Base-by-base conservation (phyloP, 2,888 invertebrate species). In the Ornithoptera priamus region DNA sequence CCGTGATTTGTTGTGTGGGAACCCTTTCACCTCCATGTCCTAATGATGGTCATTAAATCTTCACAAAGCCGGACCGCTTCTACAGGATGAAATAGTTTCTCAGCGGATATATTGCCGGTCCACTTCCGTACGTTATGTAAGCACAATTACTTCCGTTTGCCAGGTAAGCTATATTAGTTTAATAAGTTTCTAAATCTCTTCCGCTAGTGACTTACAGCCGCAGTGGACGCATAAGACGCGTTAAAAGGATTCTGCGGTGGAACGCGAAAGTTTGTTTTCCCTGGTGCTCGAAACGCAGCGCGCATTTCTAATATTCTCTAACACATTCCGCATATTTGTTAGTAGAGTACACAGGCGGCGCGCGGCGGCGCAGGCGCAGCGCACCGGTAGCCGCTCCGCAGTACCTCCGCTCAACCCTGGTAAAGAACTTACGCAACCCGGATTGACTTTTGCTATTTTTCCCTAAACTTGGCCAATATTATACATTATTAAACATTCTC, bases 191-290 rank as follows among this genome's bases (percentile, higher is more conserved):
- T 42, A 39, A 30, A 4, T 46, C 71, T 71, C 73, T 67, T 24
- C 15, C 72, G 72, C 75, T 69, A 72, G 12, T 76, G 59, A 53
- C 72, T 77, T 77, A 22, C 39, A 36, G 12, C 61, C 36, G n/a
- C 15, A 56, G 65, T 42, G 61, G 30, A 24, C 62, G 24, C 67
- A 65, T 69, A 72, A 66, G 71, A 68, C 72, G 72, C 76, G 70
- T 67, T 80, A 79, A 80, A 88, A 89, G 87, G 89, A 88, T 85
- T 87, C 86, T 86, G 87, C 75, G 84, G 83, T 81, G 75, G 80
- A 79, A 79, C 78, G 81, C 78, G 87, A 88, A 89, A 89, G 87
- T 82, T 72, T 71, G 77, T 79, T 81, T 83, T 82, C 80, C 80
- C 77, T 75, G 77, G 76, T 77, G 75, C 69, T 75, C 75, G 76